phyloP scores from a whole-genome alignment of 2,113 vertebrate species.

The Zapornia atra region DNA sequence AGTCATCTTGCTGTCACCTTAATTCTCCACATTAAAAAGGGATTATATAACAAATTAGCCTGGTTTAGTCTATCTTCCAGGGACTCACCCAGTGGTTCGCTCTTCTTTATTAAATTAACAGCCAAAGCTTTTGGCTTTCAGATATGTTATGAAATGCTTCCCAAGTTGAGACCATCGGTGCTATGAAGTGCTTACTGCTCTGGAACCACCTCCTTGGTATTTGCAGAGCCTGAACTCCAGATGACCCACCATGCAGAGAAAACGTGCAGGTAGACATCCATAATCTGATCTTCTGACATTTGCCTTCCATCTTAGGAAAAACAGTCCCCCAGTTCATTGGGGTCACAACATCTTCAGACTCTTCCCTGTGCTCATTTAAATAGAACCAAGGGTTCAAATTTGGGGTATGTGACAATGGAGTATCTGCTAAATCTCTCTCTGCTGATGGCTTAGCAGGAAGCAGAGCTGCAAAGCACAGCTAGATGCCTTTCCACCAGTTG shows the following conservation, averaged over 20 bases:
- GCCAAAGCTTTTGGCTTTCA: slow-evolving; percentile 37
- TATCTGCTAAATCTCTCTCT: neutral
- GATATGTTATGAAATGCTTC: neutral
- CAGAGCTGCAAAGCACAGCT: neutral
- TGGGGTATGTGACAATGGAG: neutral
- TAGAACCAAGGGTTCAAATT: neutral
- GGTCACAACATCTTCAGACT: neutral
- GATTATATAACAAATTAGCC: slow-evolving; percentile 36
- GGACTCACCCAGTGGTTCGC: neutral
- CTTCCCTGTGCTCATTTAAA: slow-evolving; percentile 2
- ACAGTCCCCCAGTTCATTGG: neutral
- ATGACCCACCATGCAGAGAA: slow-evolving; percentile 77
- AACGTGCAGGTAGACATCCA: slow-evolving; percentile 77
- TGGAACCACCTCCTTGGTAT: slow-evolving; percentile 67
- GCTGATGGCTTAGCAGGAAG: neutral
- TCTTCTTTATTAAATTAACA: slow-evolving; percentile 46
- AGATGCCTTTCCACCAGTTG: neutral
- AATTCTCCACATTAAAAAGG: slow-evolving; percentile 13
- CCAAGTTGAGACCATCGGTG: neutral
- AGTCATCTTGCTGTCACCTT: neutral
- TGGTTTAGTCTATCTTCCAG: neutral
- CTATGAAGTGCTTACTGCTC: slow-evolving; percentile 25
- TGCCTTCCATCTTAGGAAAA: slow-evolving; percentile 7
- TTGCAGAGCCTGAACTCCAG: slow-evolving; percentile 82
- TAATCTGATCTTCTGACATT: slow-evolving; percentile 75